Base-by-base conservation (phyloP, 2,888 invertebrate species). In the Noctua comes region DNA sequence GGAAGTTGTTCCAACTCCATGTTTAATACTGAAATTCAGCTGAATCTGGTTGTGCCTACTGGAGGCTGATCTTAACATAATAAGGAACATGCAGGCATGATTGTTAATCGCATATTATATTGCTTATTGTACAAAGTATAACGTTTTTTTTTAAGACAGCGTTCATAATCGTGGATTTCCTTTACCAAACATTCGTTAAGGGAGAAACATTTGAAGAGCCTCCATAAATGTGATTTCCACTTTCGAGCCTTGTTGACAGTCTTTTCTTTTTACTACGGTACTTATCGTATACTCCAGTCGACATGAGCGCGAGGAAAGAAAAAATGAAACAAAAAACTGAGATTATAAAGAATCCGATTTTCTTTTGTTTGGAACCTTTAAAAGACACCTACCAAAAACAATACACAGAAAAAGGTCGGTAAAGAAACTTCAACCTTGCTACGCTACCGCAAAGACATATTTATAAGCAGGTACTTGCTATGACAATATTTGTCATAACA, bases 401-500 rank as follows among this genome's bases (percentile, higher is more conserved):
- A 71, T 27, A 36, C 18, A 21, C 48, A 27, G n/a, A 21, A 54
- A 66, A 72, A 6, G 40, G 40, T 40, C 40, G 40, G 16, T 21
- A 62, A 8, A 68, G 21, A n/a, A 27, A 43, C 62, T 78, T 51
- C 65, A 59, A 66, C 21, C n/a, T 65, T 66, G 31, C 51, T 10
- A 80, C 66, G n/a, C 24, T 62, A 46, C 16, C 73, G 11, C 13
- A 59, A 68, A 68, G 43, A 13, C 73, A 2, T 46, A 57, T 65
- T 18, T 18, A 18, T n/a, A 31, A 7, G 0, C 51, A 64, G 2
- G 5, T 43, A 68, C 21, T 54, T 66, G 48, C 1, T 83, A n/a
- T 40, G 40, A 83, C 40, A 78, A 86, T 86, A 76, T 85, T 79
- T 86, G 79, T 27, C 40, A 66, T 75, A 65, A 73, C 68, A 79